phyloP scores from a whole-genome alignment of 2,797 vertebrate genomes.

The Phalloptychus januarius region DNA sequence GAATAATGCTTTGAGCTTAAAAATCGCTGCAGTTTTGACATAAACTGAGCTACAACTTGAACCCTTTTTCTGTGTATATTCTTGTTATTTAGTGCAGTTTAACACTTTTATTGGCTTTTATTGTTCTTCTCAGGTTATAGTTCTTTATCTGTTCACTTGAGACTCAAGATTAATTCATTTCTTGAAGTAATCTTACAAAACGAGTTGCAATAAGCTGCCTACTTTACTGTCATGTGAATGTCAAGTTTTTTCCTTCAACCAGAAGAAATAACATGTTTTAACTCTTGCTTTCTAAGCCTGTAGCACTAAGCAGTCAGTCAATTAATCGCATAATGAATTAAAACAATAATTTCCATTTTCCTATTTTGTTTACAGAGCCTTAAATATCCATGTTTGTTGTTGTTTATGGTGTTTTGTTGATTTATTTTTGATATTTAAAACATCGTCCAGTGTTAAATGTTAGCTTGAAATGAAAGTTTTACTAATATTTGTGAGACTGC shows the following conservation, averaged over 20 bases:
- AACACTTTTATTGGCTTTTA: not conserved
- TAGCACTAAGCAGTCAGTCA: no score
- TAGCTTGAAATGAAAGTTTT: no score
- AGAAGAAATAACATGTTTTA: not conserved
- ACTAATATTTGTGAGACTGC: no score
- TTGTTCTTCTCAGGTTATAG: not conserved
- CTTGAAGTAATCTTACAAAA: not conserved
- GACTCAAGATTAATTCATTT: not conserved
- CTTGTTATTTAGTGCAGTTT: not conserved
- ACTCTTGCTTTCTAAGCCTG: not conserved
- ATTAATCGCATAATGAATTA: no score
- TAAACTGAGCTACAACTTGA: not conserved
- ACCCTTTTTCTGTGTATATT: not conserved
- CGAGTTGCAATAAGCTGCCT: not conserved
- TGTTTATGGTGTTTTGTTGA: no score
- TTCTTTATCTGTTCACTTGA: not conserved
- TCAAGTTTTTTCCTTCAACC: not conserved
- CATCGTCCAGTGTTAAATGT: no score
- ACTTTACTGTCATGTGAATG: not conserved
- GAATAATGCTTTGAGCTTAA: not conserved
- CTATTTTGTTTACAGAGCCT: no score
- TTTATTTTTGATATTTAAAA: no score
- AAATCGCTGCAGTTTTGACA: not conserved
- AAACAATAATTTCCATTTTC: no score
- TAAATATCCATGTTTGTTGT: no score